Evolutionary conservation across 2,797 vertebrate species (phyloP).

Genomic region (Tympanoctomys barrerae): DNA sequence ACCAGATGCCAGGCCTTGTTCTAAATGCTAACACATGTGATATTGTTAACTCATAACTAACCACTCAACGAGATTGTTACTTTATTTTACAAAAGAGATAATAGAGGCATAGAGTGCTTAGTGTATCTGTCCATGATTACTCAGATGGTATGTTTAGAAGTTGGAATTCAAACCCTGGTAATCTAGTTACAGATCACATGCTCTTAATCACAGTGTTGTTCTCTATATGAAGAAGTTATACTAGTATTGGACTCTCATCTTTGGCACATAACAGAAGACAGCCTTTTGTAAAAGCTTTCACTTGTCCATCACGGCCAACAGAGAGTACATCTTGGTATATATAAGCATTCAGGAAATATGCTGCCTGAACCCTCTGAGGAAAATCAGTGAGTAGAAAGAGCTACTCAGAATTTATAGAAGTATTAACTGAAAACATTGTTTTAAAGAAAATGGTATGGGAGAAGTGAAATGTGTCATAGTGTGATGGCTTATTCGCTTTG

Average conservation of each 20-base stretch:
- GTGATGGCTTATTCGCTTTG: slow-evolving; percentile 16
- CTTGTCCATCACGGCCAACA: slow-evolving; percentile 1
- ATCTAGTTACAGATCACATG: background rate
- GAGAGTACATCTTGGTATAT: background rate
- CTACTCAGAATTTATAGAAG: slow-evolving; percentile 22
- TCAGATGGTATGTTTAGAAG: background rate
- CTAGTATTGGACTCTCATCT: background rate
- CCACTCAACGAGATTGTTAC: background rate
- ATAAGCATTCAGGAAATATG: slow-evolving; percentile 29
- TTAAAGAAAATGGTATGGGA: background rate
- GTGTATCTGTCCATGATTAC: background rate
- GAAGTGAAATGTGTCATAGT: background rate
- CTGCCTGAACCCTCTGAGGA: background rate
- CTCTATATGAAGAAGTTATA: background rate
- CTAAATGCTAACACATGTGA: background rate
- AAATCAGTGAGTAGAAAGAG: slow-evolving; percentile 13
- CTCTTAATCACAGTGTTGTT: background rate
- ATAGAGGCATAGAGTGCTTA: background rate
- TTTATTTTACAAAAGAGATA: background rate
- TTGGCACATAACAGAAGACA: background rate
- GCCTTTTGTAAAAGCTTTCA: slow-evolving; percentile 7
- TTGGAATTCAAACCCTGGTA: background rate
- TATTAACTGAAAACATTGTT: background rate
- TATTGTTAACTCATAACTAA: background rate
- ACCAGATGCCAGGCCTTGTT: background rate